Base-by-base conservation (phyloP, 1,140 invertebrate species). In the Scaptomyza hsui region DNA sequence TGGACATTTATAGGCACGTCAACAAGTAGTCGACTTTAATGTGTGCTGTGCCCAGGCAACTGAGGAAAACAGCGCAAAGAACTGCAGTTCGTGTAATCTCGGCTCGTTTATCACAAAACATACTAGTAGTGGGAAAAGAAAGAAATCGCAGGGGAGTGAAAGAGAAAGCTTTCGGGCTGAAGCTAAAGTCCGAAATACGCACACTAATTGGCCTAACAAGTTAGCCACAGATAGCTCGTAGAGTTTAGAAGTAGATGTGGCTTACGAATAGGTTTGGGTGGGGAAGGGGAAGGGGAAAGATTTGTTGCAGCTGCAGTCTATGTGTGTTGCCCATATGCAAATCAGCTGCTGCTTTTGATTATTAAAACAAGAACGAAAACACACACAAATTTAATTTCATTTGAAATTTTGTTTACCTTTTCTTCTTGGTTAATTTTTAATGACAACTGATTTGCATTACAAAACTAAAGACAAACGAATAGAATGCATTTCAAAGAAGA, bases 1-100 rank as follows among this genome's bases (percentile, higher is more conserved):
- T 65, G 62, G 67, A 83, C 79, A 75, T 83, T 82, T 78, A 78
- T 78, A 75, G 67, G 42, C 60, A 45, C 79, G 63, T 82, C 78
- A 82, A 65, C 65, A 74, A 71, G 71, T 70, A 49, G 26, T 29
- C 5, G 62, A 48, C 53, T 75, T 56, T 67, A 72, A 61, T 67
- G 69, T 60, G 56, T 42, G 32, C 24, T 52, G 47, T 61, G 29
- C 3, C 12, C 10, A 37, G 4, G 41, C 13, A 41, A 41, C 35
- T 21, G 9, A 55, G 41, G 24, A 52, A 39, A 1, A 37, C 7
- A 19, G 19, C 44, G 41, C 21, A 52, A 29, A 29, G 32, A 57
- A 16, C 59, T 16, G 26, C 35, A 51, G 72, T 68, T 29, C 37
- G 42, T 29, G 6, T 76, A 76, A 85, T 83, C 80, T 83, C 47